phyloP scores from a whole-genome alignment of 1,140 invertebrate species.

The Oppia nitens region DNA sequence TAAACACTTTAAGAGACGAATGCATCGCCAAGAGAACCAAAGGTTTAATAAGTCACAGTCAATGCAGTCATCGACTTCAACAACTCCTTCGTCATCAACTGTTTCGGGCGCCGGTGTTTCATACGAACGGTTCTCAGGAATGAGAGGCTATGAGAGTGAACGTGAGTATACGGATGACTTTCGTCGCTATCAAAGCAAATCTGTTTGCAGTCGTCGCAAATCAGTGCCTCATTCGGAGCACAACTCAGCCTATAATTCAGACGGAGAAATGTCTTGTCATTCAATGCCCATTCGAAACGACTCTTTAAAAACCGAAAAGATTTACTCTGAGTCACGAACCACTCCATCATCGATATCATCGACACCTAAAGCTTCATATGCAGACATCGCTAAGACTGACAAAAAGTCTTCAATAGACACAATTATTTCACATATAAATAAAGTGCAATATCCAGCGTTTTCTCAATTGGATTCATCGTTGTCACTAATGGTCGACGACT shows the following conservation, averaged over 20 bases:
- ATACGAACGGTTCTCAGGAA: background rate
- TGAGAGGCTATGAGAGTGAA: conserved; percentile 10
- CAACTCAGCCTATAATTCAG: background rate
- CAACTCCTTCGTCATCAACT: background rate
- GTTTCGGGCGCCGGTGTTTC: background rate
- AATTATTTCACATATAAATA: background rate
- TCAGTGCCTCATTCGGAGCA: background rate
- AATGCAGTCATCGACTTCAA: background rate
- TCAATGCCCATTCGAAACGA: background rate
- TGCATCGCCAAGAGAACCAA: background rate
- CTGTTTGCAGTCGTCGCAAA: background rate
- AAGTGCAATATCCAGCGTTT: background rate
- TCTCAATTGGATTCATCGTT: background rate
- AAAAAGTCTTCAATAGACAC: background rate
- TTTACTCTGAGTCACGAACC: background rate
- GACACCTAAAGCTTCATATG: conserved; percentile 3
- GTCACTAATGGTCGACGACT: background rate
- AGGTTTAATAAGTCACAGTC: background rate
- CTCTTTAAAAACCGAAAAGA: background rate
- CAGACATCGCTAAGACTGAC: conserved; percentile 8
- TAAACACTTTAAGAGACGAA: conserved; percentile 1
- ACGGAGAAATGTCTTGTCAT: conserved; percentile 4
- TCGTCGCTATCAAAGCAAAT: background rate
- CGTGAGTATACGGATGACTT: background rate
- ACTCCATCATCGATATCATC: background rate